Base-by-base conservation (phyloP, 1,140 invertebrate genomes). In the Helicoverpa zea region DNA sequence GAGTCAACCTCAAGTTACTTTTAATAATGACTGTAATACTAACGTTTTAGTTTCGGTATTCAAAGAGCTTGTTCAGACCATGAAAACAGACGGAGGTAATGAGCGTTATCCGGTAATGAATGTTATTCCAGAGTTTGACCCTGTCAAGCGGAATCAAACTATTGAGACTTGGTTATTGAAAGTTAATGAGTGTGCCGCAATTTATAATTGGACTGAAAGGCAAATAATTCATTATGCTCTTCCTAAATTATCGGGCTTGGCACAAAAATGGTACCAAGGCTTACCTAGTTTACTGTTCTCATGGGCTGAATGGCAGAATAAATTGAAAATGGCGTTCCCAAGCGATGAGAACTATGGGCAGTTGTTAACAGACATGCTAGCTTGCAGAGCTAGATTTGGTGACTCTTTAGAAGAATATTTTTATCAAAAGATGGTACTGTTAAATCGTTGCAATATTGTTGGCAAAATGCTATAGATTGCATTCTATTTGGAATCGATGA, bases 351-450 rank as follows among this genome's bases (percentile, higher is more conserved):
- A 81, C 35, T 81, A 76, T 47, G 80, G 61, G 2, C 23, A 13
- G 23, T 43, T 81, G 63, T 51, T 81, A 3, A 47, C 61, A 3
- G 79, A 81, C 11, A 81, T 81, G 79, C 56, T 81, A 5, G 52
- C n/a, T 10, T 52, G 35, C 2, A 52, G 29, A 30, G 61, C 51
- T 18, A 30, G 23, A n/a, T 75, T 75, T 68, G 70, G 70, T 2
- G 72, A 81, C 1, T 47, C 49, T 5, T 51, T 81, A 51, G 80
- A 81, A 16, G 73, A 75, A 76, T 81, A 81, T 35, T 81, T 58
- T 61, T 81, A 81, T 66, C 52, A 81, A 12, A 81, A 81, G 43
- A 59, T 70, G 0, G 61, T 43, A 9, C n/a, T 76, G 59, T 30
- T 81, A 23, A 81, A 81, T 64, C 5, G 68, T 0, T 81, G 72